These are phyloP conservation scores for Chelmon rostratus DNA, from an alignment of 2,797 vertebrate genomes.

Conservation along the genomic window DNA sequence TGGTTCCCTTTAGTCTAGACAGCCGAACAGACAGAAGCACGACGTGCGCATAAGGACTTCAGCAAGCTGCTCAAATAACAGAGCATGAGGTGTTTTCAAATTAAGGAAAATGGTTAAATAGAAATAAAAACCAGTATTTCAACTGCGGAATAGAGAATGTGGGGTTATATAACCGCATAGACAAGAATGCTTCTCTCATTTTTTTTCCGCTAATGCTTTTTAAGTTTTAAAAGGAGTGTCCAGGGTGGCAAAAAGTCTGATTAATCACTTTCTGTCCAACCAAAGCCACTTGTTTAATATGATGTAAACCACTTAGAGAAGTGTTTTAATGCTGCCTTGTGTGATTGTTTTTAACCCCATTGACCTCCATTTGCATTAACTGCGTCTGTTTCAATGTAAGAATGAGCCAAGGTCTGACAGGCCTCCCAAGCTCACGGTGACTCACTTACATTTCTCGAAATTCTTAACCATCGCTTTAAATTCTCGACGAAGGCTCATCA, in stretches of 20 bases:
- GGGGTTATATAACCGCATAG: background rate
- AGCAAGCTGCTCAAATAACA: conserved; percentile 3
- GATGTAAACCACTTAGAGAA: conserved; percentile 34
- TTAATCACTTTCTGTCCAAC: conserved; percentile 36
- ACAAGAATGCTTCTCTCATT: conserved; percentile 5
- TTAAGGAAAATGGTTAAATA: background rate
- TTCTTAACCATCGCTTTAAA: conserved; percentile 47
- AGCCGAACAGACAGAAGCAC: background rate
- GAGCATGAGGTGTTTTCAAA: background rate
- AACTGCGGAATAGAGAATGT: background rate
- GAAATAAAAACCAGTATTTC: background rate
- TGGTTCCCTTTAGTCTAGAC: conserved; percentile 3
- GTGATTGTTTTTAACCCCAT: conserved; percentile 32
- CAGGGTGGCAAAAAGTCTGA: conserved; percentile 21
- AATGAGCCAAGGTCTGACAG: conserved; percentile 24
- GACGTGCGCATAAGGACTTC: background rate
- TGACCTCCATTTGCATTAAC: conserved; percentile 39
- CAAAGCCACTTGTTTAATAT: conserved; percentile 14
- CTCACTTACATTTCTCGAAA: conserved; percentile 43
- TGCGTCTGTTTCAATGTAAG: background rate
- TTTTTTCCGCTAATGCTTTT: conserved; percentile 11
- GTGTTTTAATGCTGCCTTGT: conserved; percentile 25
- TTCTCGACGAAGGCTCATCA: conserved; percentile 40
- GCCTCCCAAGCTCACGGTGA: conserved; percentile 36
- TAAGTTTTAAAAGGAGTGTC: conserved; percentile 14